Evolutionary conservation across 2,113 vertebrate species (phyloP), one percentile per base, ranked within the genome.

Genomic region (Rhipidura dahli): DNA sequence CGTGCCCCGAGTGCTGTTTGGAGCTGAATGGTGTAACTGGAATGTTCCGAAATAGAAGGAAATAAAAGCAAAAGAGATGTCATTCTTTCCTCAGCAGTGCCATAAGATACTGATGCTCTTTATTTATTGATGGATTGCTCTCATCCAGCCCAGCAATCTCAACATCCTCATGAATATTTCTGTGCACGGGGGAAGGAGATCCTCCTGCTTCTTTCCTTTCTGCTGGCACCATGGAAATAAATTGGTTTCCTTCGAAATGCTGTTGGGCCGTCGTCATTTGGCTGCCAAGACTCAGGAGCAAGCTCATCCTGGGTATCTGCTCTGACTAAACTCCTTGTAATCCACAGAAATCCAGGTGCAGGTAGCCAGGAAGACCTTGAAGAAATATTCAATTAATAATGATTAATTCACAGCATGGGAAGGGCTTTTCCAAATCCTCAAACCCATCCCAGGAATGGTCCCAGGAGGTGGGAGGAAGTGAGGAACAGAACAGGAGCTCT

Each of bases 151-250:
- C 59, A 28, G 51, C 77, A 82, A 69, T 42, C 68, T 75, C 83
- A 47, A 64, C 79, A 35, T 60, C 87, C 76, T 97, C 93, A 97
- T 91, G 90, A 97, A 97, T 97, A 95, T 86, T 95, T 96, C 89
- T 47, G 18, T 42, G n/a, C 53, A 26, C 45, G 49, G 10, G 70
- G 87, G 71, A 42, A 65, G 83, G 59, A 94, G 63, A 94, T 82
- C 50, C 65, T 91, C 49, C 78, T 69, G 40, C 73, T 63, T 33
- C n/a, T 78, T 6, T 30, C n/a, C 69, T 42, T 77, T 10, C 73
- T 80, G 47, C 49, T 54, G 81, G 78, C 83, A 78, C 71, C 73
- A 49, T 8, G 27, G 40, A 70, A 69, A 54, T 4, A 70, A 69
- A 54, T 4, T 50, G 13, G 9, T 70, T 83, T 89, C 96, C 66